Percentiles rank a stretch among this genome's conserved stretches.
Conservation (phyloP, 2,113 vertebrate genomes). For the Syngnathus floridae region DNA sequence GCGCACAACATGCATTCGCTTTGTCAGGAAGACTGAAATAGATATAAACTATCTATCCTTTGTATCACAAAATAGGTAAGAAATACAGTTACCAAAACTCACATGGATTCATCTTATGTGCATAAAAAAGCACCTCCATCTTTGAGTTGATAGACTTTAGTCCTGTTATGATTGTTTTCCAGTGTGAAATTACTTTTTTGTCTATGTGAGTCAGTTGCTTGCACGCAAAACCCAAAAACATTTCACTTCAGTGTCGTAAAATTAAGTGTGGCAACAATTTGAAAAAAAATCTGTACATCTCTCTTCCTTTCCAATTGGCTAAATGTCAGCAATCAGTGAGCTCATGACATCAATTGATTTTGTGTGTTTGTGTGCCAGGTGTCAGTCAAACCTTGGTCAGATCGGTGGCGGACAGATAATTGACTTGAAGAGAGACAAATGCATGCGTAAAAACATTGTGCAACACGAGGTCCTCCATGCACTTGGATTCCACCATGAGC, state of each 20-base stretch:
- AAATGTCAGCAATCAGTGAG: neutral
- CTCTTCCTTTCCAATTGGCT: neutral
- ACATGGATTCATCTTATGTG: neutral
- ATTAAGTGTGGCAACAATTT: too few species aligned
- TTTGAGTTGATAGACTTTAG: too few species aligned
- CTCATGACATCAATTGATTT: neutral
- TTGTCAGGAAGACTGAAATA: accelerated
- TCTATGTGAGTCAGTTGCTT: too few species aligned
- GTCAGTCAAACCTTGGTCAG: slow-evolving; percentile 49
- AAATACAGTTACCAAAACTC: neutral
- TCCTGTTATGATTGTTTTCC: too few species aligned
- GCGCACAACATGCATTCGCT: slow-evolving; percentile 47
- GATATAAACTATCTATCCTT: slow-evolving; percentile 23
- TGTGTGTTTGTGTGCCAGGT: slow-evolving; percentile 37
- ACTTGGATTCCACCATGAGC: slow-evolving; percentile 66
- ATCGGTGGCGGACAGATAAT: slow-evolving; percentile 7
- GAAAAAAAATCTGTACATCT: too few species aligned
- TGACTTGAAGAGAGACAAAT: slow-evolving; percentile 25
- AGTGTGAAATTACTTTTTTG: too few species aligned
- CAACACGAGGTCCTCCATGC: slow-evolving; percentile 64
- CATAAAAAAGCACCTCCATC: too few species aligned
- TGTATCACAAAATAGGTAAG: slow-evolving; percentile 31
- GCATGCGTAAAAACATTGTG: slow-evolving; percentile 17
- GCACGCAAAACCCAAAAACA: too few species aligned
- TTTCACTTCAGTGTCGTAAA: too few species aligned